These are phyloP conservation scores for Thysanoteuthis rhombus DNA, from an alignment of 2,888 invertebrate species.

Conservation along the genomic window DNA sequence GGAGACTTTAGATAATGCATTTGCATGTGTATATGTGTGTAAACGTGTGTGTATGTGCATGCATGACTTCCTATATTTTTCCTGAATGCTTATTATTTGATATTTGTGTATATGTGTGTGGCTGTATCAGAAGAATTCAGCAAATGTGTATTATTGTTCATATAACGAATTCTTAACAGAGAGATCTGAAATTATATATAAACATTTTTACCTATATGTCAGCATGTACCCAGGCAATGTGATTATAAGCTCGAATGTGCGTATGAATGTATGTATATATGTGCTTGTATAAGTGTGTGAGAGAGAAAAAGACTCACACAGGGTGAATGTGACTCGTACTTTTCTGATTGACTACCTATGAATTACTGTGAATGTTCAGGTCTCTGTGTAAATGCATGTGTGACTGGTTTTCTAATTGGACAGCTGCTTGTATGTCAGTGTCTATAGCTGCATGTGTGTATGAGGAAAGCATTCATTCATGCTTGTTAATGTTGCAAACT, in stretches of 20 bases:
- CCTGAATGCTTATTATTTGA: too few species aligned
- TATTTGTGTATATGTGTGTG: not conserved
- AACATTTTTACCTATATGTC: not conserved
- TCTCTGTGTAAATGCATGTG: not conserved
- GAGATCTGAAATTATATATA: not conserved
- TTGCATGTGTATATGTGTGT: too few species aligned
- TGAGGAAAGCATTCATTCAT: not conserved
- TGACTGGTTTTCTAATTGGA: too few species aligned
- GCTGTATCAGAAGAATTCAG: not conserved
- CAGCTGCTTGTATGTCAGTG: not conserved
- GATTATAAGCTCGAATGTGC: too few species aligned
- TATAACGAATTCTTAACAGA: not conserved
- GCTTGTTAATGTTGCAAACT: conserved; percentile 1
- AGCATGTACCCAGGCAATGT: not conserved
- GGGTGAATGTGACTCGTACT: not conserved
- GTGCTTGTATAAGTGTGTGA: too few species aligned
- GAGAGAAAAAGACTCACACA: not conserved
- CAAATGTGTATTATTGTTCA: not conserved
- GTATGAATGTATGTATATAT: too few species aligned
- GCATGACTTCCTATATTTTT: too few species aligned
- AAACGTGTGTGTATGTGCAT: too few species aligned
- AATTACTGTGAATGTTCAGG: not conserved
- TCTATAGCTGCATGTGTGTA: not conserved
- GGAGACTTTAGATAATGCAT: too few species aligned
- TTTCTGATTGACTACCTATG: not conserved